Evolutionary conservation across 2,113 vertebrate genomes (phyloP).

Genomic region (Lepidothrix coronata): DNA sequence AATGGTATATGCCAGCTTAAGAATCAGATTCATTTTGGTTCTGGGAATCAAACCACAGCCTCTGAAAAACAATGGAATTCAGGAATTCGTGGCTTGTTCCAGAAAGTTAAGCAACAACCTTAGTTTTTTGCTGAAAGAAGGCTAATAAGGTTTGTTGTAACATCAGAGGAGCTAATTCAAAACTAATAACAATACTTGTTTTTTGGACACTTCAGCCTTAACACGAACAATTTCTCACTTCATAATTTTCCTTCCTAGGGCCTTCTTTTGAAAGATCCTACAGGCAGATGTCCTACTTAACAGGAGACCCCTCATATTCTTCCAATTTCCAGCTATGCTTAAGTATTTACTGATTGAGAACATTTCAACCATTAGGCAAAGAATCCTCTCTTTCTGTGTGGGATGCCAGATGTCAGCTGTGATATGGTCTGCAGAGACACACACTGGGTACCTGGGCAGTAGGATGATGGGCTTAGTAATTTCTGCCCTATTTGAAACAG

Average conservation of each 20-base stretch:
- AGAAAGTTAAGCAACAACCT: constrained; percentile 67
- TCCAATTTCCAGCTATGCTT: constrained; percentile 11
- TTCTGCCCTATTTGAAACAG: not conserved
- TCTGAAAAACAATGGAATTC: constrained; percentile 71
- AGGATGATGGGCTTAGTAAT: not conserved
- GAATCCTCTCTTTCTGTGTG: not conserved
- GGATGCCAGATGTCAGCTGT: not conserved
- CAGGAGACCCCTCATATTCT: constrained; percentile 3
- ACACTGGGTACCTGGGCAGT: not conserved
- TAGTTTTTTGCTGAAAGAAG: constrained; percentile 56
- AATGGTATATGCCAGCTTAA: constrained; percentile 67
- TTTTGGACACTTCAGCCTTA: constrained; percentile 18
- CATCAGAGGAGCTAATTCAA: constrained; percentile 57
- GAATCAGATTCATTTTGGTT: constrained; percentile 74
- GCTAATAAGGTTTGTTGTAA: constrained; percentile 58
- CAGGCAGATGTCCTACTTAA: constrained; percentile 8
- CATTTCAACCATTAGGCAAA: not conserved
- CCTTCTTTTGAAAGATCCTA: constrained; percentile 1
- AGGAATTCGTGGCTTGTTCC: constrained; percentile 66
- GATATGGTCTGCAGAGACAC: not conserved
- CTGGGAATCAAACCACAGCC: constrained; percentile 66
- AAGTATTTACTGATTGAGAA: not conserved
- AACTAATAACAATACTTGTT: constrained; percentile 50
- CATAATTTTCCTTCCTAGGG: constrained; percentile 39
- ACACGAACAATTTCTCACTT: not conserved